Evolutionary conservation across 1,140 invertebrate species (phyloP).

Genomic region (Drosophila eugracilis): DNA sequence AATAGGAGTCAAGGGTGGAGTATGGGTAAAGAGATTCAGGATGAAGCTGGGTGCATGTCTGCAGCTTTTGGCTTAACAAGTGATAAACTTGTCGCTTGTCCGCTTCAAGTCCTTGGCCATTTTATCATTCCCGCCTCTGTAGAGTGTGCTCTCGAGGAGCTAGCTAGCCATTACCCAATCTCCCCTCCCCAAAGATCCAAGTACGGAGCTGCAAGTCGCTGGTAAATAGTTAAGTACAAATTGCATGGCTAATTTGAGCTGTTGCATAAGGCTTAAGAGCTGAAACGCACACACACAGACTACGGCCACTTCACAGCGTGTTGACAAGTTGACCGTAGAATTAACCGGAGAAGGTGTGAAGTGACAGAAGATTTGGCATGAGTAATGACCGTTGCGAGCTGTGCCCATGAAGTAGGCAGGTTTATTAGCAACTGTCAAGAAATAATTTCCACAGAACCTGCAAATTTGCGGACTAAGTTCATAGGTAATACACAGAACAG

Average conservation of each 20-base stretch:
- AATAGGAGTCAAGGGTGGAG: slow-evolving; percentile 16
- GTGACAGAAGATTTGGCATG: slow-evolving; percentile 44
- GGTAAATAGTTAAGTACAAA: slow-evolving; percentile 79
- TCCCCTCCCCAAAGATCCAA: background rate
- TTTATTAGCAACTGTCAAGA: slow-evolving; percentile 49
- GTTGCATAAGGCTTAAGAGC: slow-evolving; percentile 59
- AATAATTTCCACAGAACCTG: slow-evolving; percentile 32
- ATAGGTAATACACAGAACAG: slow-evolving; percentile 15
- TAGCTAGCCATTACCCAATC: slow-evolving; percentile 30
- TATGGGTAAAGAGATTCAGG: background rate
- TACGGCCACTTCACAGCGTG: slow-evolving; percentile 10
- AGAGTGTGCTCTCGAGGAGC: slow-evolving; percentile 29
- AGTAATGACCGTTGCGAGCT: slow-evolving; percentile 49
- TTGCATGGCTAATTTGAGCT: slow-evolving; percentile 80
- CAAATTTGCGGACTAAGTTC: slow-evolving; percentile 19
- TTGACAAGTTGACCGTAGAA: slow-evolving; percentile 35
- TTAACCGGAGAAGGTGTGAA: slow-evolving; percentile 46
- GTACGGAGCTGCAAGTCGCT: slow-evolving; percentile 20
- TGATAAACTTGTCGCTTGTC: slow-evolving; percentile 81
- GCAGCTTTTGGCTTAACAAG: slow-evolving; percentile 56
- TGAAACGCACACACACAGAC: slow-evolving; percentile 14
- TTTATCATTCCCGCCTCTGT: slow-evolving; percentile 68
- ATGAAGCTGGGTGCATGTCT: slow-evolving; percentile 45
- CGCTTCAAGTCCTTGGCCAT: slow-evolving; percentile 61
- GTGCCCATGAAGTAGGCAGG: slow-evolving; percentile 46